These are phyloP conservation scores for Porites lobata DNA, from an alignment of 92 coral and sea anemone species.

Conservation along the genomic window DNA sequence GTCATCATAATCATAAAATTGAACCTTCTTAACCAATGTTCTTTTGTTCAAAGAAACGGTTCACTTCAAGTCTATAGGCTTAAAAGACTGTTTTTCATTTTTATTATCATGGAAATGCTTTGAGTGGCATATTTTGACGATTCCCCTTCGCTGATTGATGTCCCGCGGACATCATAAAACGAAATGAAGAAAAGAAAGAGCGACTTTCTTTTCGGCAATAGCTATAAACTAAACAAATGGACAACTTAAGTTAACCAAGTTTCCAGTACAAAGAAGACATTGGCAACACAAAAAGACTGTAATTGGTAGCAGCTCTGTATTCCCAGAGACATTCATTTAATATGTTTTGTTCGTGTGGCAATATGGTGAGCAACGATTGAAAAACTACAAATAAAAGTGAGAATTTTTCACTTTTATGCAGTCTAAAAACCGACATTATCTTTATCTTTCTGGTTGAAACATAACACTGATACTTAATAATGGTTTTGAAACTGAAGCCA, in stretches of 20 bases:
- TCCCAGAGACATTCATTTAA: background rate
- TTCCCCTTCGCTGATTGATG: background rate
- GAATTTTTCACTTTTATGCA: too few relatives aligned
- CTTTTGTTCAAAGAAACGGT: background rate
- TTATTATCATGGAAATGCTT: background rate
- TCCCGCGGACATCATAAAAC: background rate
- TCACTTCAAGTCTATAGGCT: background rate
- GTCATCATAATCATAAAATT: background rate
- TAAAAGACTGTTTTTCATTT: background rate
- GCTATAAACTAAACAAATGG: slow-evolving; percentile 2
- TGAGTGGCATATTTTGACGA: background rate
- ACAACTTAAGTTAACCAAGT: background rate
- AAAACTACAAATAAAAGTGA: background rate
- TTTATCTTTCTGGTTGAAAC: too few relatives aligned
- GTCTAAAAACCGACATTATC: background rate
- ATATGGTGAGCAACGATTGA: background rate
- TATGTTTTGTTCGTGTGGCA: background rate
- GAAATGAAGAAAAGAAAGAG: slow-evolving; percentile 5
- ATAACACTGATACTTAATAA: background rate
- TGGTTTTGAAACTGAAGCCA: background rate
- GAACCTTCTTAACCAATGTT: background rate
- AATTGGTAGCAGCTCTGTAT: slow-evolving; percentile 8
- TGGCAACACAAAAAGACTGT: background rate
- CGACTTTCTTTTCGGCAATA: background rate
- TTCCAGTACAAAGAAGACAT: background rate